Percentiles rank a stretch among this genome's conserved stretches.
Evolutionary conservation across 2,797 vertebrate species (phyloP).

Genomic region (Pitangus sulphuratus): DNA sequence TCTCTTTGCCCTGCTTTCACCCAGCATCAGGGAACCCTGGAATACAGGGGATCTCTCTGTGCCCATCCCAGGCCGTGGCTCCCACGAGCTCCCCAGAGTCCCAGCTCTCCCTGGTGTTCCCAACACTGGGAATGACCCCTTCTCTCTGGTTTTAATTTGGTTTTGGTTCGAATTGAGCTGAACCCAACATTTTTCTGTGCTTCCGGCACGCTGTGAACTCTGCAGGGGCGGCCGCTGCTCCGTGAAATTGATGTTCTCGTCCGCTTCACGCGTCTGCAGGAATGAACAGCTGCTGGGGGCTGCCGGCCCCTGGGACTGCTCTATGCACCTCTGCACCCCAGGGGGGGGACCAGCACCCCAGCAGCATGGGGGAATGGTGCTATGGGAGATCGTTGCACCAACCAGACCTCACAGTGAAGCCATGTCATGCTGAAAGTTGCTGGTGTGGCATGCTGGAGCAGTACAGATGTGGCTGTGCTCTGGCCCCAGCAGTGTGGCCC

Average conservation of each 20-base stretch:
- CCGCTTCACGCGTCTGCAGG: conserved; percentile 15
- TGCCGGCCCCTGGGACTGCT: background rate
- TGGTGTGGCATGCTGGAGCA: rapidly evolving
- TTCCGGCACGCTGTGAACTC: background rate
- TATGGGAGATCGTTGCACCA: rapidly evolving
- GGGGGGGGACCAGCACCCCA: background rate
- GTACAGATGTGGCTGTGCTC: background rate
- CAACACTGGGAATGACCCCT: background rate
- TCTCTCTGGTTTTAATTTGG: conserved; percentile 36
- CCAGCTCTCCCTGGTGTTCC: background rate
- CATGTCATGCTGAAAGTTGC: rapidly evolving
- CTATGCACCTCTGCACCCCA: background rate
- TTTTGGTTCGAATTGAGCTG: conserved; percentile 40
- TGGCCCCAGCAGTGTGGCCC: rapidly evolving
- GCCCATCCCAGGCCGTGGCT: background rate
- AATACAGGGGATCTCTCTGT: background rate
- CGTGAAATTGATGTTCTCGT: conserved; percentile 66
- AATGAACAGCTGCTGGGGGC: conserved; percentile 54
- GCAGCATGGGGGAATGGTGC: rapidly evolving
- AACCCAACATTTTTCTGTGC: conserved; percentile 35
- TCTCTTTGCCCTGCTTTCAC: background rate
- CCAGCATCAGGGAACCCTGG: background rate
- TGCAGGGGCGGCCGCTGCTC: conserved; percentile 35
- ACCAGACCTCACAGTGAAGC: background rate
- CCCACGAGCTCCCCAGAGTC: background rate